phyloP scores from a whole-genome alignment of 2,113 vertebrate species.

The Indri indri region DNA sequence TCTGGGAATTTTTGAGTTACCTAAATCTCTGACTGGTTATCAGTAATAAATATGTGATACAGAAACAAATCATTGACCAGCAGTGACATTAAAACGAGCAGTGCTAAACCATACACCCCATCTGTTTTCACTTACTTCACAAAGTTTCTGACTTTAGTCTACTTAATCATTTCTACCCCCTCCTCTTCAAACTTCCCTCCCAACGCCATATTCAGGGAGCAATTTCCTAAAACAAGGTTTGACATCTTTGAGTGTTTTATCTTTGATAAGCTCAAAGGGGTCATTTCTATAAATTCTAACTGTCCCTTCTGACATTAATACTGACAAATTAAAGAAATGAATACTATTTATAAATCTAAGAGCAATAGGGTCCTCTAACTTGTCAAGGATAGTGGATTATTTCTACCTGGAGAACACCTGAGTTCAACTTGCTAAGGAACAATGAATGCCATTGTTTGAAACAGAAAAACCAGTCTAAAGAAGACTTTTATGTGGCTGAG shows the following conservation, averaged over 20 bases:
- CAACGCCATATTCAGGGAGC: background rate
- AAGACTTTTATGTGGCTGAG: background rate
- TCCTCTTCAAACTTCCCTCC: background rate
- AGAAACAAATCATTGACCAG: slow-evolving; percentile 60
- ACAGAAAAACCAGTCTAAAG: background rate
- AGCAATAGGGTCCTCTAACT: slow-evolving; percentile 11
- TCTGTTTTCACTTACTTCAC: slow-evolving; percentile 66
- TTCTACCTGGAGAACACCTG: slow-evolving; percentile 42
- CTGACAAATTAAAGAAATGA: slow-evolving; percentile 59
- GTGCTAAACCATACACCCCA: background rate
- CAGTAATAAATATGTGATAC: slow-evolving; percentile 32
- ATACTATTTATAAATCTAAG: slow-evolving; percentile 49
- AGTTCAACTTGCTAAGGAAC: background rate
- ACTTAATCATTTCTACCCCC: background rate
- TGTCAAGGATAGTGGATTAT: background rate
- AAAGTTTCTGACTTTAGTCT: background rate
- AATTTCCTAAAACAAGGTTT: slow-evolving; percentile 1
- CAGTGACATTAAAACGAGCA: slow-evolving; percentile 32
- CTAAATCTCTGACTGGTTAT: slow-evolving; percentile 69
- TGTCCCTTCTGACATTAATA: slow-evolving; percentile 52
- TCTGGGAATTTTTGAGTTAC: slow-evolving; percentile 65
- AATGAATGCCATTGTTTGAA: background rate
- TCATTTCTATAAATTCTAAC: slow-evolving; percentile 48
- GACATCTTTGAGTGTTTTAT: slow-evolving; percentile 59
- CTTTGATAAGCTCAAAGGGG: slow-evolving; percentile 43